These are phyloP conservation scores for Percopsis transmontana DNA, from an alignment of 2,113 vertebrate genomes.

Conservation along the genomic window DNA sequence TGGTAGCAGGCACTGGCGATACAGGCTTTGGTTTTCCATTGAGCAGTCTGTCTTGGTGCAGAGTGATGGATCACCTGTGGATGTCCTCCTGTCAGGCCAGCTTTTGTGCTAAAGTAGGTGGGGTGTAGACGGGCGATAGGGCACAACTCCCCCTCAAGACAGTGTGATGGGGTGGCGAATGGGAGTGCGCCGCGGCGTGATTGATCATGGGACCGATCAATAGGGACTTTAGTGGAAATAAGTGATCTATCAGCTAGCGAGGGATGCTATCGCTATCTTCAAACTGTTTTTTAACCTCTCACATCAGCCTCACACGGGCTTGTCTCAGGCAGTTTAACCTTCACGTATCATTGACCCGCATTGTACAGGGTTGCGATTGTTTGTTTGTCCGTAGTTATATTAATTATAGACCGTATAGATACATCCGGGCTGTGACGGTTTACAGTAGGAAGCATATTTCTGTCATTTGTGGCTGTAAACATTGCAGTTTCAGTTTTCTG, in stretches of 20 bases:
- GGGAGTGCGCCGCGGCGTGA: constrained; percentile 64
- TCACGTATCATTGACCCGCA: background rate
- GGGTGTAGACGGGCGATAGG: constrained; percentile 47
- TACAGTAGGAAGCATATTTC: too few relatives aligned
- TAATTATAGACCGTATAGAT: too few relatives aligned
- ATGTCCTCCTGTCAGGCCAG: constrained; percentile 73
- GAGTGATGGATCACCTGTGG: constrained; percentile 79
- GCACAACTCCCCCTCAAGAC: constrained; percentile 33
- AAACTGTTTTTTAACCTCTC: constrained; percentile 23
- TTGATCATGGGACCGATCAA: constrained; percentile 75
- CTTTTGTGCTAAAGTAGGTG: constrained; percentile 67
- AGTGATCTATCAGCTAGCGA: constrained; percentile 68
- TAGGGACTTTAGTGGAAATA: constrained; percentile 69
- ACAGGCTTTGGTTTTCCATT: constrained; percentile 31
- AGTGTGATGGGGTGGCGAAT: constrained; percentile 38
- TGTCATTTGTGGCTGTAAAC: too few relatives aligned
- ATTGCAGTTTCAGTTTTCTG: too few relatives aligned
- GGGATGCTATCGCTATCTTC: constrained; percentile 38
- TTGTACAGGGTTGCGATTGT: background rate
- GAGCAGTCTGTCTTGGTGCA: constrained; percentile 45
- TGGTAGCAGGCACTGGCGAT: background rate
- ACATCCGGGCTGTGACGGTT: too few relatives aligned
- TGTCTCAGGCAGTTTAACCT: constrained; percentile 1
- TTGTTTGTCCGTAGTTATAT: background rate
- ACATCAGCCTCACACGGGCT: constrained; percentile 10